Conservation (phyloP, 2,113 vertebrate species). For the Neopipo cinnamomea region DNA sequence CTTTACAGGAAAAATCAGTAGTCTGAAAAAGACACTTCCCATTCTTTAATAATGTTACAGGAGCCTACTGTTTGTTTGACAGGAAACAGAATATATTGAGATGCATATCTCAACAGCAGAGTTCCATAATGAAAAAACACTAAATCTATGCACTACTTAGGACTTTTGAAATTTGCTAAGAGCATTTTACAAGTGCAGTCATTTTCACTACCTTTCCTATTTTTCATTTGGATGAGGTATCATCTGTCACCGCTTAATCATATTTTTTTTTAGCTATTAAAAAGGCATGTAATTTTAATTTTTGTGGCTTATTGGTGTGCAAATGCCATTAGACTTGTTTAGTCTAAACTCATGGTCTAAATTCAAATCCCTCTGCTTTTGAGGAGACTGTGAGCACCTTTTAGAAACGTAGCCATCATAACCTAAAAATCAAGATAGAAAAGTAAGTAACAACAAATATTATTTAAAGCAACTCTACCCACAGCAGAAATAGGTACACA, state of each 20-base stretch:
- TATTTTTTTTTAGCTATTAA: slow-evolving; percentile 3
- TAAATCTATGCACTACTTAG: not conserved
- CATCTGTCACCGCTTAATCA: slow-evolving; percentile 11
- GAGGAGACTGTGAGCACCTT: not conserved
- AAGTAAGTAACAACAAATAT: not conserved
- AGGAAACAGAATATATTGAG: not conserved
- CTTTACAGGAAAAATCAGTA: not conserved
- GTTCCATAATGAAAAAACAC: not conserved
- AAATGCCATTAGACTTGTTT: not conserved
- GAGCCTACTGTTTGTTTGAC: not conserved
- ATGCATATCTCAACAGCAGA: not conserved
- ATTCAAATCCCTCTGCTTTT: slow-evolving; percentile 5
- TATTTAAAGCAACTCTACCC: not conserved
- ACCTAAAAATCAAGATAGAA: not conserved
- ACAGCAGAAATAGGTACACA: not conserved
- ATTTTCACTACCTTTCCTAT: not conserved
- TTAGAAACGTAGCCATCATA: not conserved
- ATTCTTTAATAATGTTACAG: not conserved
- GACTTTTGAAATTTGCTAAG: not conserved
- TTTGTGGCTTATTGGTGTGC: slow-evolving; percentile 30
- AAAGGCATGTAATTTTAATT: slow-evolving; percentile 61
- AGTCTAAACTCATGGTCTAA: not conserved
- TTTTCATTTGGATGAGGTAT: not conserved
- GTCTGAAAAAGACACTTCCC: not conserved
- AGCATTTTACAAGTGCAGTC: not conserved